phyloP scores from a whole-genome alignment of 1,140 invertebrate species.

The Zaprionus ornatus region DNA sequence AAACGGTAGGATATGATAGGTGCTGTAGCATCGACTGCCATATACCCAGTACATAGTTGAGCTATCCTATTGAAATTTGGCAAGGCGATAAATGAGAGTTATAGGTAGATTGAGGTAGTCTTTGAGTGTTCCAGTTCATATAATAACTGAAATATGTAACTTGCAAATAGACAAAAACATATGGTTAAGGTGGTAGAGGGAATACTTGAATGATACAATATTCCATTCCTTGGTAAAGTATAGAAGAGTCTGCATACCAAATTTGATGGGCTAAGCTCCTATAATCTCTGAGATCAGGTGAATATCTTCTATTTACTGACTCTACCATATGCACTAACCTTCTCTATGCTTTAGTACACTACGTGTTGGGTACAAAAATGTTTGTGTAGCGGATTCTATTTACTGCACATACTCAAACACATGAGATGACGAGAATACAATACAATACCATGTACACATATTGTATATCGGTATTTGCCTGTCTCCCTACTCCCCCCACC shows the following conservation, averaged over 20 bases:
- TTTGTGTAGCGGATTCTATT: slow-evolving; percentile 69
- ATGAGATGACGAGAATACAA: not conserved
- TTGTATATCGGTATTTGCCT: not conserved
- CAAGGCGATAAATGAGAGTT: not conserved
- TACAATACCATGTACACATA: not conserved
- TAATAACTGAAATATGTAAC: not conserved
- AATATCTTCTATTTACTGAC: not conserved
- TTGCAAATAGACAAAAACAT: not conserved
- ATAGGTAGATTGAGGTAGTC: not conserved
- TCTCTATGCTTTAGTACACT: no score
- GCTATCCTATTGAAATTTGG: not conserved
- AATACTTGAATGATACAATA: not conserved
- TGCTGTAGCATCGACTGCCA: not conserved
- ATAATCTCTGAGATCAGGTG: not conserved
- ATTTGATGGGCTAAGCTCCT: not conserved
- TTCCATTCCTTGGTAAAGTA: not conserved
- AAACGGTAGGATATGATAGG: not conserved
- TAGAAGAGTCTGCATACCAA: not conserved
- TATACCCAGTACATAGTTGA: not conserved
- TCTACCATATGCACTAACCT: not conserved
- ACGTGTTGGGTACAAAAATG: not conserved
- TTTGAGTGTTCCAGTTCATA: not conserved
- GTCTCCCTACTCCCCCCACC: not conserved
- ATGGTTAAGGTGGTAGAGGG: not conserved
- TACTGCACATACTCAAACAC: slow-evolving; percentile 49